Evolutionary conservation across 2,113 vertebrate genomes (phyloP).

Genomic region (Epinephelus lanceolatus): DNA sequence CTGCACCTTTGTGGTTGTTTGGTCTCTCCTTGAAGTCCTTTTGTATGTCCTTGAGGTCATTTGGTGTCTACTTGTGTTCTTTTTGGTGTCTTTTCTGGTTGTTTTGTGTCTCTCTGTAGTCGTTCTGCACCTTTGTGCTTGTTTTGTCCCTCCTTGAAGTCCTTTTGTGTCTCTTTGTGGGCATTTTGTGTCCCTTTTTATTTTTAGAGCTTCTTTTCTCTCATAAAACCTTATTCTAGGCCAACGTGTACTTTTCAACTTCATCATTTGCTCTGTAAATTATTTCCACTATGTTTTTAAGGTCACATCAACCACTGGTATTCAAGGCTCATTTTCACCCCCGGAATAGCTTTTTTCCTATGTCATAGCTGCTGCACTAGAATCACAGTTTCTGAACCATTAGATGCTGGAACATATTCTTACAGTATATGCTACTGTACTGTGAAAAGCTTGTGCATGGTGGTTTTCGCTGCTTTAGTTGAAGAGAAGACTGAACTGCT

Average conservation of each 20-base stretch:
- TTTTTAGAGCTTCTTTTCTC: not conserved
- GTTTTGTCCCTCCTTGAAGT: too few species aligned
- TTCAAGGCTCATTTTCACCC: slow-evolving; percentile 19
- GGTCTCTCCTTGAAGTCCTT: too few species aligned
- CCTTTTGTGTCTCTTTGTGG: too few species aligned
- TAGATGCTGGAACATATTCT: not conserved
- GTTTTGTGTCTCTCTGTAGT: not conserved
- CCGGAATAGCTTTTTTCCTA: not conserved
- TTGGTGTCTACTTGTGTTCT: too few species aligned
- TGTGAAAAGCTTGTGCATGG: not conserved
- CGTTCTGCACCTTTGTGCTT: too few species aligned
- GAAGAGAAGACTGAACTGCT: not conserved
- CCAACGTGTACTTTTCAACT: not conserved
- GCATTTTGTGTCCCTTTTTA: not conserved
- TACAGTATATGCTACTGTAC: not conserved
- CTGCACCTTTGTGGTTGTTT: too few species aligned
- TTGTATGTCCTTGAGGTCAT: too few species aligned
- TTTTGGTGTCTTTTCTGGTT: too few species aligned
- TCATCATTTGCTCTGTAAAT: not conserved
- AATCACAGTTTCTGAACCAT: not conserved
- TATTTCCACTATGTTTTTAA: not conserved
- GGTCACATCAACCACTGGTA: not conserved
- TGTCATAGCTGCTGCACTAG: not conserved
- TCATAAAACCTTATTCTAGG: not conserved
- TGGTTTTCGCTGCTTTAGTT: not conserved